Conservation (phyloP, 2,113 vertebrate species). For the Calyptommatus sinebrachiatus region DNA sequence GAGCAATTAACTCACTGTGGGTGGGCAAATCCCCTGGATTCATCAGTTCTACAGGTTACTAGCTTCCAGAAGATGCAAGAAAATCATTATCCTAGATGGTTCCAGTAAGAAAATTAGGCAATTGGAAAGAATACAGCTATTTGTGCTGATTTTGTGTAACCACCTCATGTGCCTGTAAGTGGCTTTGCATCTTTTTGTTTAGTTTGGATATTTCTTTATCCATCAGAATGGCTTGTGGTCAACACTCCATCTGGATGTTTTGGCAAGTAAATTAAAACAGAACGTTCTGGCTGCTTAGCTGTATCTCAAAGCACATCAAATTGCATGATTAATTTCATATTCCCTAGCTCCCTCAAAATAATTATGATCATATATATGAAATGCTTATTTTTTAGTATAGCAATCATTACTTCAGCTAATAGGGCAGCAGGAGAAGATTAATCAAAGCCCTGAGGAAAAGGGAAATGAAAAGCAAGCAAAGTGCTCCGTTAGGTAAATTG, state of each 20-base stretch:
- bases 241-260: slow-evolving; percentile 7
- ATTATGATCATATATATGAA: slow-evolving; percentile 23
- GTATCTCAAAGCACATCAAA: slow-evolving; percentile 36
- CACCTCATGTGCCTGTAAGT: background rate
- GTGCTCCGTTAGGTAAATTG: background rate
- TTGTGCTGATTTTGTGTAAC: too few relatives aligned
- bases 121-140: too few relatives aligned
- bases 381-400: slow-evolving; percentile 32
- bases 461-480: background rate
- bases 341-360: slow-evolving; percentile 37
- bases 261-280: slow-evolving; percentile 25
- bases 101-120: too few relatives aligned
- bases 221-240: slow-evolving; percentile 2
- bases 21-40: too few relatives aligned
- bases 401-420: slow-evolving; percentile 13
- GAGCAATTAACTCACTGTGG: too few relatives aligned
- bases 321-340: slow-evolving; percentile 35
- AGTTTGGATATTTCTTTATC: background rate
- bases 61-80: too few relatives aligned
- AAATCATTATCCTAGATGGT: too few relatives aligned
- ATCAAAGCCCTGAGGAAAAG: background rate
- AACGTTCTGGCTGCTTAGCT: slow-evolving; percentile 22
- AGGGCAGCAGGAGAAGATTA: slow-evolving; percentile 10
- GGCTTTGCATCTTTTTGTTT: background rate
- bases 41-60: too few relatives aligned